Conservation (phyloP, 2,888 invertebrate genomes). For the Orthonychiurus folsomi region DNA sequence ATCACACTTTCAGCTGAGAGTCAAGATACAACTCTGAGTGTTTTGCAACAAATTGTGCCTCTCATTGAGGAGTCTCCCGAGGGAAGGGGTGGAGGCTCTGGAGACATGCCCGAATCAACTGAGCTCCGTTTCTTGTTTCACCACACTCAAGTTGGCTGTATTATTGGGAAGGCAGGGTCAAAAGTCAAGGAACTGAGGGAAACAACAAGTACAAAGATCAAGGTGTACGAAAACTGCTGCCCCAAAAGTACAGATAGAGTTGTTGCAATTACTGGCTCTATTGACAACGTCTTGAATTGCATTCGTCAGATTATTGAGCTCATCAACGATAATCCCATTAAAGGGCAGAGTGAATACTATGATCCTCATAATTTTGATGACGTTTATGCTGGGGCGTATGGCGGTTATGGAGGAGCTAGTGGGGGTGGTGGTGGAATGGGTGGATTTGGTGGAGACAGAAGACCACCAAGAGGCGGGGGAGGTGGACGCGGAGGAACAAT, state of each 20-base stretch:
- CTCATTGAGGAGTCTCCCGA: conserved; percentile 64
- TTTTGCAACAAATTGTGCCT: conserved; percentile 81
- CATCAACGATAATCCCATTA: conserved; percentile 73
- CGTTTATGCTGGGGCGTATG: conserved; percentile 85
- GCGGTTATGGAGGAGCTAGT: conserved; percentile 63
- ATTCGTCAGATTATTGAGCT: conserved; percentile 77
- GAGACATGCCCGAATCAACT: conserved; percentile 55
- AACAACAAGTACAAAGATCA: conserved; percentile 92
- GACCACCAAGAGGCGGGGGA: conserved; percentile 40
- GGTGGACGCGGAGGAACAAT: conserved; percentile 33
- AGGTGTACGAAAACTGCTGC: conserved; percentile 82
- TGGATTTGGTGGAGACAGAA: conserved; percentile 33
- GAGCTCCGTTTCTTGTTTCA: conserved; percentile 92
- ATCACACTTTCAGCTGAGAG: conserved; percentile 77
- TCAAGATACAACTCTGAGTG: conserved; percentile 77
- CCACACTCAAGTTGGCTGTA: conserved; percentile 95
- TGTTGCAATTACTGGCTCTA: conserved; percentile 76
- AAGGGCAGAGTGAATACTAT: conserved; percentile 77
- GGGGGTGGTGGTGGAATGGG: conserved; percentile 41
- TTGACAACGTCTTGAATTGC: conserved; percentile 63
- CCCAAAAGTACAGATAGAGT: conserved; percentile 96
- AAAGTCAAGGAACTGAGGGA: conserved; percentile 98
- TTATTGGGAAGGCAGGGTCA: conserved; percentile 92
- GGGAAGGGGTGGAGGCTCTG: conserved; percentile 31
- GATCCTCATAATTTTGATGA: conserved; percentile 96